Conservation (phyloP, 2,888 invertebrate genomes). For the Teleiodes luculella region DNA sequence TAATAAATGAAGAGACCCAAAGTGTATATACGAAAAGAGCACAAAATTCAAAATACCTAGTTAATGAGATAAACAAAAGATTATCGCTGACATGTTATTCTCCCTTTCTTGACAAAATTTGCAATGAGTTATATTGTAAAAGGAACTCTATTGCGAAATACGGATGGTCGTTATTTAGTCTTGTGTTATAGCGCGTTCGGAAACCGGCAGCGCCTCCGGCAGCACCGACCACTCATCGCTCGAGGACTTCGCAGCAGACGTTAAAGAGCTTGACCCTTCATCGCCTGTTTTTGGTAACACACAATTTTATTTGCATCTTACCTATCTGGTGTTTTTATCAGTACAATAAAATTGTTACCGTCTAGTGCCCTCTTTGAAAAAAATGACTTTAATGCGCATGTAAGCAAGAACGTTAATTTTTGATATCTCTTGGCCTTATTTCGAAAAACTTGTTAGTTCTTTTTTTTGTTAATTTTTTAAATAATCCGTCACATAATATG, state of each 20-base stretch:
- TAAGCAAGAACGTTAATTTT: no score
- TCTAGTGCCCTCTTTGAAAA: no score
- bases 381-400: no score
- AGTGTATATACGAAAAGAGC: neutral
- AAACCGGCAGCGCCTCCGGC: slow-evolving; percentile 61
- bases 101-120: no score
- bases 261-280: slow-evolving; percentile 72
- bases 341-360: no score
- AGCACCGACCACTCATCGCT: slow-evolving; percentile 56
- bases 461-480: no score
- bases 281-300: slow-evolving; percentile 74
- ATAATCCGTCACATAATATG: no score
- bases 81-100: no score
- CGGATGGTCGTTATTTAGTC: slow-evolving; percentile 22
- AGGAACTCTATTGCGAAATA: slow-evolving; percentile 10
- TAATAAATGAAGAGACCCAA: neutral
- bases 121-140: neutral
- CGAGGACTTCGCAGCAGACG: slow-evolving; percentile 71
- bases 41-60: neutral
- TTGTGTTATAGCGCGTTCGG: slow-evolving; percentile 67
- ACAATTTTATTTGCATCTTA: slow-evolving; percentile 17
- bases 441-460: no score
- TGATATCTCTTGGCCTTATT: no score
- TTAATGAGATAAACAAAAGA: no score
- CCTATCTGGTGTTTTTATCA: no score